A percentile compares a stretch with the other conserved stretches of the same genome.
These are phyloP conservation scores for Rugalucina vietnamica DNA, from an alignment of 2,888 invertebrate species.

Conservation along the genomic window DNA sequence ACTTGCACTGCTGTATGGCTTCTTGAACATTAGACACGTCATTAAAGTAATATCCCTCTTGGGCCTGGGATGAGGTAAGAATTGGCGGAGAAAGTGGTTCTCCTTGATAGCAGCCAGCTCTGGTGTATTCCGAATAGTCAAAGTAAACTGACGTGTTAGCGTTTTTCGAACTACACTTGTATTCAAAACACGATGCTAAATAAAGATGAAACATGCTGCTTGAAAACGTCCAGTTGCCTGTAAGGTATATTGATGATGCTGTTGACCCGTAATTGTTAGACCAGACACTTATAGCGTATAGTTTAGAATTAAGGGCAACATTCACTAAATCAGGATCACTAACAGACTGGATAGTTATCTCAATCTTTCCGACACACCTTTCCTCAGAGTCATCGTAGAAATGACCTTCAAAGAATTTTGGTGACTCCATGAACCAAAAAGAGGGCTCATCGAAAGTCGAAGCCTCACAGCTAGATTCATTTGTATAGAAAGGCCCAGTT, in stretches of 20 bases:
- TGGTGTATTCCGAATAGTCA: not conserved
- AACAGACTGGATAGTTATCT: too few species aligned
- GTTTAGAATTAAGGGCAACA: too few species aligned
- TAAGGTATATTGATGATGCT: not conserved
- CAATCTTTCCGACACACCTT: not conserved
- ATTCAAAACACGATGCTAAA: not conserved
- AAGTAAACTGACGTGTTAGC: too few species aligned
- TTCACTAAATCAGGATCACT: too few species aligned
- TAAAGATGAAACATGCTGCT: too few species aligned
- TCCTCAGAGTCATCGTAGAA: not conserved
- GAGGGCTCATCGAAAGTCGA: not conserved
- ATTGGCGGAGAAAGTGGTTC: not conserved
- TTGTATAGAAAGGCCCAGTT: not conserved
- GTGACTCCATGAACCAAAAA: not conserved
- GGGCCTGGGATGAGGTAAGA: not conserved
- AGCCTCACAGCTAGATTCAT: not conserved
- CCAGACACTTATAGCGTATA: not conserved
- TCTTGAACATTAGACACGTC: not conserved
- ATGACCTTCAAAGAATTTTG: not conserved
- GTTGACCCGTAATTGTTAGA: not conserved
- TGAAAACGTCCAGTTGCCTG: too few species aligned
- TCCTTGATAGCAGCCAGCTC: too few species aligned
- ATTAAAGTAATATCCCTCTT: not conserved
- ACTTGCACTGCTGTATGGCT: not conserved
- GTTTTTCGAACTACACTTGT: not conserved